Conservation (phyloP, 2,888 invertebrate species). For the Nomada lathburiana region DNA sequence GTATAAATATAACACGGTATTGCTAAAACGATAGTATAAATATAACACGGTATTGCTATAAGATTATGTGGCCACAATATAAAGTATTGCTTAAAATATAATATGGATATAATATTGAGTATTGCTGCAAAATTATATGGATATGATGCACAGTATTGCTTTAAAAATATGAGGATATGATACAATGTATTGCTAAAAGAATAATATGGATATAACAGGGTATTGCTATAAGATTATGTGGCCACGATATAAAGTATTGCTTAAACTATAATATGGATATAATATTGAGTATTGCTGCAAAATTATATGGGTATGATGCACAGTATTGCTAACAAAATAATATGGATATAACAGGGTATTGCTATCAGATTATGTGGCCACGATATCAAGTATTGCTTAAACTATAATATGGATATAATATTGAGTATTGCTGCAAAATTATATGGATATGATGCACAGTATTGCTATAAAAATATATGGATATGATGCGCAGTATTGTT, state of each 20-base stretch:
- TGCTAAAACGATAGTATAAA: too few relatives aligned
- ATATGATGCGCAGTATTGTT: constrained; percentile 5
- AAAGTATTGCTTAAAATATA: neutral
- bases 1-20: constrained; percentile 1
- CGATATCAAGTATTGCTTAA: constrained; percentile 2
- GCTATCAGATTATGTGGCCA: neutral
- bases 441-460: neutral
- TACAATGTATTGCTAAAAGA: neutral
- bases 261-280: constrained; percentile 2
- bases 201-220: neutral
- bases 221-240: constrained; percentile 4
- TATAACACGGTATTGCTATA: neutral
- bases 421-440: neutral
- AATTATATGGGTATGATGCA: neutral
- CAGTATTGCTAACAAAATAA: neutral
- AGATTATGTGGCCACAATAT: neutral
- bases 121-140: neutral
- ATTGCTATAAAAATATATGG: constrained; percentile 15
- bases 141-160: constrained; percentile 4
- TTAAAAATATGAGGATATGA: too few relatives aligned
- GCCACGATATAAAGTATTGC: constrained; percentile 5
- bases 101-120: neutral
- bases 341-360: constrained; percentile 3
- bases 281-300: neutral
- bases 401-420: neutral